Conservation (phyloP, 2,797 vertebrate species). For the Malacoraja senta region DNA sequence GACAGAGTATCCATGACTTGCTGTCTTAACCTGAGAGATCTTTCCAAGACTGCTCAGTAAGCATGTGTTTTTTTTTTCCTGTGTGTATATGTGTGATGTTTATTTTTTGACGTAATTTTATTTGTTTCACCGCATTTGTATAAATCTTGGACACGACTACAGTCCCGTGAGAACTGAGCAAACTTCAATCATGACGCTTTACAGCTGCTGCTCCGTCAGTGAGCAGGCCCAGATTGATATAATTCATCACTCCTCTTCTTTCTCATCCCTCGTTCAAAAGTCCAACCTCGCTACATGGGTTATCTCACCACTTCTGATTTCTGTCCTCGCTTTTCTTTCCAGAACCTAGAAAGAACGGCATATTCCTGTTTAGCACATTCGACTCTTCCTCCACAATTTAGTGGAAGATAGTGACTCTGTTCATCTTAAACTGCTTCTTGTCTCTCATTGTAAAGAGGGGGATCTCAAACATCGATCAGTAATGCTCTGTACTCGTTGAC, state of each 20-base stretch:
- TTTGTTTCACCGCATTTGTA: constrained; percentile 5
- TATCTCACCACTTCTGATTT: background rate
- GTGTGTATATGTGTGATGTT: background rate
- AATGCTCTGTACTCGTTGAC: background rate
- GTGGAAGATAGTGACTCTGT: background rate
- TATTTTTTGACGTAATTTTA: background rate
- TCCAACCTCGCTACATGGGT: background rate
- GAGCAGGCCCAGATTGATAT: background rate
- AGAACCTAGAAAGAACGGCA: background rate
- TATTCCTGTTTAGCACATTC: background rate
- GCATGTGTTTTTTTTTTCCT: background rate
- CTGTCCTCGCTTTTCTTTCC: background rate
- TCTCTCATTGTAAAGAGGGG: background rate
- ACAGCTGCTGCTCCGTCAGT: background rate
- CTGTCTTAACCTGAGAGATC: constrained; percentile 11
- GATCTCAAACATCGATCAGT: background rate
- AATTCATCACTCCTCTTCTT: background rate
- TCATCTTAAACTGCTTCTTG: background rate
- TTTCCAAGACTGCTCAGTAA: constrained; percentile 11
- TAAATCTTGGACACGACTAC: background rate
- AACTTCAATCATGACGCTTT: constrained; percentile 7
- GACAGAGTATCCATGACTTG: constrained; percentile 1
- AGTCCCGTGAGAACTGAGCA: constrained; percentile 5
- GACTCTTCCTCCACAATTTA: background rate
- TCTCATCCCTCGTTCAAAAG: background rate